Conservation (phyloP, 1,140 invertebrate genomes). For the Alviniconcha marisindica region DNA sequence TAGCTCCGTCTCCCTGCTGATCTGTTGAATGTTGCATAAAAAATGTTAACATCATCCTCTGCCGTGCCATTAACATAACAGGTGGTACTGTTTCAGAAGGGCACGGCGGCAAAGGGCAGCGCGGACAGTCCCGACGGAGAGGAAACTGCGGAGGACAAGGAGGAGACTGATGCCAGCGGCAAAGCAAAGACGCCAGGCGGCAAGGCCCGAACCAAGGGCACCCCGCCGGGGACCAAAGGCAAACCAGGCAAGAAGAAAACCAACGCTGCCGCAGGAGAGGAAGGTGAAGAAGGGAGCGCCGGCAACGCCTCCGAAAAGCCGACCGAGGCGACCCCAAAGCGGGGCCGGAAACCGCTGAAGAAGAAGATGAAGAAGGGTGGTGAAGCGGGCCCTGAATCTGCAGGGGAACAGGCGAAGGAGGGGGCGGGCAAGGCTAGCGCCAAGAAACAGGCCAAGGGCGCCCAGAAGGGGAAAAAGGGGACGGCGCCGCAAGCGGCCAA, state of each 20-base stretch:
- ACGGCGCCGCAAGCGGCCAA: neutral
- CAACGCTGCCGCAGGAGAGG: conserved; percentile 27
- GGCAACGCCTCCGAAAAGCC: conserved; percentile 15
- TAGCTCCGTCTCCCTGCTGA: no score
- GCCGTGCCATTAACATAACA: no score
- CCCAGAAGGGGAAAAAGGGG: conserved; percentile 19
- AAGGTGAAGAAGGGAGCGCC: conserved; percentile 73
- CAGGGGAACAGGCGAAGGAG: no score
- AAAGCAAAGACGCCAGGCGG: neutral
- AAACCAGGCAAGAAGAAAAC: conserved; percentile 56
- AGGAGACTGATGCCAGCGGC: conserved; percentile 25
- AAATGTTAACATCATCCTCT: no score
- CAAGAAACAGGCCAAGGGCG: no score
- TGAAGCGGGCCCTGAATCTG: no score
- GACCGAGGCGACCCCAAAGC: conserved; percentile 20
- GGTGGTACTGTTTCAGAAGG: neutral
- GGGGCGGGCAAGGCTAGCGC: no score
- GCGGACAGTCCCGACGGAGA: conserved; percentile 26
- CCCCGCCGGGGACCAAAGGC: conserved; percentile 45
- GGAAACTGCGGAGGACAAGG: neutral
- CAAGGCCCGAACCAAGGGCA: neutral
- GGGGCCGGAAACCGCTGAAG: conserved; percentile 27
- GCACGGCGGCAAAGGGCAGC: neutral
- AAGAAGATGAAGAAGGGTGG: conserved; percentile 37
- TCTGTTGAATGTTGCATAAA: no score